Evolutionary conservation across 2,797 vertebrate genomes (phyloP).

Genomic region (Lemur catta): DNA sequence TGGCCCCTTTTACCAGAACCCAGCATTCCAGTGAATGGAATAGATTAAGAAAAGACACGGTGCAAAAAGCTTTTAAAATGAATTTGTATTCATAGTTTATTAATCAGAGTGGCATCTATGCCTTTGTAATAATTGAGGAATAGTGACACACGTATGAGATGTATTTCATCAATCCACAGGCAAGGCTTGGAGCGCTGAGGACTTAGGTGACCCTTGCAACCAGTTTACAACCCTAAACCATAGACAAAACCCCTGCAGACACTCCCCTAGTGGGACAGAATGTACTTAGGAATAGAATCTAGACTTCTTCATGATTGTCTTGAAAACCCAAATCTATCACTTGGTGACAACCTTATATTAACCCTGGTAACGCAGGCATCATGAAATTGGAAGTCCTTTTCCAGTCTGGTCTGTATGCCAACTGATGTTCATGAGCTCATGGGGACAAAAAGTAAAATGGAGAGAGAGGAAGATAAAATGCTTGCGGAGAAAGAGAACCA

Average conservation of each 20-base stretch:
- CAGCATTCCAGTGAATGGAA: background rate
- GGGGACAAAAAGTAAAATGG: background rate
- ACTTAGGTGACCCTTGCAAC: background rate
- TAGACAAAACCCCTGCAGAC: background rate
- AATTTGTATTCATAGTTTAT: background rate
- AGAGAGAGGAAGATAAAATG: background rate
- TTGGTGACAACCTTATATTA: background rate
- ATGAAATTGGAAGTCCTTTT: background rate
- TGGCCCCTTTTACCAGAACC: background rate
- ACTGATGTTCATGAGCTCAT: background rate
- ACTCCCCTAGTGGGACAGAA: background rate
- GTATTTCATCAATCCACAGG: background rate
- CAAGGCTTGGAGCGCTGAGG: background rate
- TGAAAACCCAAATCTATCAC: background rate
- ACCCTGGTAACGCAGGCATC: background rate
- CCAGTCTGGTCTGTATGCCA: background rate
- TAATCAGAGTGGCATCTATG: background rate
- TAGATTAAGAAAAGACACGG: background rate
- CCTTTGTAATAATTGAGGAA: background rate
- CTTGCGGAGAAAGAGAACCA: background rate
- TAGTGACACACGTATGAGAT: background rate
- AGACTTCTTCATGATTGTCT: background rate
- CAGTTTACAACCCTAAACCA: background rate
- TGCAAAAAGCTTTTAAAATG: background rate
- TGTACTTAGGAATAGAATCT: background rate